Evolutionary conservation across 2,888 invertebrate species (phyloP), one percentile per base, ranked within the genome.

Genomic region (Orthosia incerta): DNA sequence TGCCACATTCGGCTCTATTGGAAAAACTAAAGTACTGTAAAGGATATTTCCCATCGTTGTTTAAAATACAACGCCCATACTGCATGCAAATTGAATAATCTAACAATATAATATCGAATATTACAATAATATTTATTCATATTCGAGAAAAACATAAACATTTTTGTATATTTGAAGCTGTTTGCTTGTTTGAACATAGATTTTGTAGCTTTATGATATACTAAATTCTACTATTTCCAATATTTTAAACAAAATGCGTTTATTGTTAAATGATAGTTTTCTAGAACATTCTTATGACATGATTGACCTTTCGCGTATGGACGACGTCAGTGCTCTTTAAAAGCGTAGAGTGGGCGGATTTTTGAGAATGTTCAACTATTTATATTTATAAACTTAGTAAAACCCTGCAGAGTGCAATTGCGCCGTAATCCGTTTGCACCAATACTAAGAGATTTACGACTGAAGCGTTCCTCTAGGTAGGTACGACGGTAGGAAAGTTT

Each of bases 401-500:
- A 73, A 63, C 56, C 48, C 57, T 61, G 50, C 20, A 15, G 31
- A 67, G 26, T 69, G 69, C 55, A 66, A 71, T 61, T 76, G 64
- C 64, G 66, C n/a, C 12, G 51, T 68, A 68, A 53, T 50, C 23
- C 55, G 62, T 65, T 51, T 70, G 61, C 48, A 75, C 26, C 70
- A 66, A 76, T 76, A 60, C 55, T 26, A 18, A 53, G 31, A 74
- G 61, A 83, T 85, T 74, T 77, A 80, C 46, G 60, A 48, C 56
- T 55, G 23, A 69, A 71, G 20, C 56, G 60, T 66, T 80, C 46
- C 51, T 57, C 18, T 15, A n/a, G 20, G 56, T 55, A 20, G 39
- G 18, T 59, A 59, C 46, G 11, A 31, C 62, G 71, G 66, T 77
- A 74, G 74, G 81, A 86, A 79, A 80, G 61, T 79, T 85, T 74